Conservation (phyloP, 2,888 invertebrate genomes). For the Brachypterus glaber region DNA sequence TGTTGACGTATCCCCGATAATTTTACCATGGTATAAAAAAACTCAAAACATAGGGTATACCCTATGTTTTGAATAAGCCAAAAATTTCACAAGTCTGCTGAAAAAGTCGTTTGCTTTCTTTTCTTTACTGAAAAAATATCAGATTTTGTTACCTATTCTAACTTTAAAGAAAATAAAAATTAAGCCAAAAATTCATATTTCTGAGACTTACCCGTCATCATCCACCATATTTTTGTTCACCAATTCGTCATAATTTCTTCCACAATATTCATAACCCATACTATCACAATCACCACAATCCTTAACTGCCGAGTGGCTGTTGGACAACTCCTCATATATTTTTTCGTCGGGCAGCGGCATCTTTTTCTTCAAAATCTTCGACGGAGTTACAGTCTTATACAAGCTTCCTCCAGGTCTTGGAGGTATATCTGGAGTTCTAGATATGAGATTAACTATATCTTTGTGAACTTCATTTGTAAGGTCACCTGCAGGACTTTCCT, state of each 20-base stretch:
- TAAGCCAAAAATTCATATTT: constrained; percentile 26
- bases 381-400: constrained; percentile 12
- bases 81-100: no score
- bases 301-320: constrained; percentile 7
- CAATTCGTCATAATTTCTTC: constrained; percentile 43
- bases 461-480: neutral
- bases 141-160: no score
- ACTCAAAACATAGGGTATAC: no score
- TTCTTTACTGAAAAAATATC: no score
- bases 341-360: constrained; percentile 17
- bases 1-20: no score
- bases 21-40: no score
- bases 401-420: constrained; percentile 11
- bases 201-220: constrained; percentile 39
- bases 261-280: constrained; percentile 46
- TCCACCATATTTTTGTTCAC: constrained; percentile 32
- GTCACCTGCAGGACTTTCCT: constrained; percentile 1
- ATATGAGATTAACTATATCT: neutral
- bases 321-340: constrained; percentile 14
- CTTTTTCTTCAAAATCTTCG: constrained; percentile 21
- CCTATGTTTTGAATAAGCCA: no score
- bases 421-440: constrained; percentile 20
- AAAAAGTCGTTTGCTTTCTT: no score
- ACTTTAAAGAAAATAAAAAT: neutral
- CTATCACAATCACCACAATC: no score